Percentiles rank a stretch among this genome's conserved stretches.
Conservation (phyloP, 1,140 invertebrate genomes). For the Yoshiicerus persimilis region DNA sequence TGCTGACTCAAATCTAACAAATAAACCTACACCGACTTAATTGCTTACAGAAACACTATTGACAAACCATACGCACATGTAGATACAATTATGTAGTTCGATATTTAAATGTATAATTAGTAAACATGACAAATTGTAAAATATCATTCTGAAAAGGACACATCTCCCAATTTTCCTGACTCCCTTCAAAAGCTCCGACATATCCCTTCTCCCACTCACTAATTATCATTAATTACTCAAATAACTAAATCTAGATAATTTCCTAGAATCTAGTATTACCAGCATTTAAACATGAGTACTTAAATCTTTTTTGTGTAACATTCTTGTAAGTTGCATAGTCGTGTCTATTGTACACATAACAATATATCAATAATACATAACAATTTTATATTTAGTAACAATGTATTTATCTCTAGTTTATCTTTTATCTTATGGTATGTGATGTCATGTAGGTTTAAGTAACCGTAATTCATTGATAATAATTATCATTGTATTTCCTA, state of each 20-base stretch:
- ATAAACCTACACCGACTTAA: background rate
- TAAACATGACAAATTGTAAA: background rate
- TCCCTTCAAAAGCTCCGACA: background rate
- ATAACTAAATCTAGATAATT: background rate
- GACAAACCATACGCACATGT: background rate
- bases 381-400: background rate
- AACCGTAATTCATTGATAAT: background rate
- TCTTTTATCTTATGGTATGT: background rate
- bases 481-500: background rate
- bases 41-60: background rate
- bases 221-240: background rate
- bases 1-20: background rate
- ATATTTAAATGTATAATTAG: background rate
- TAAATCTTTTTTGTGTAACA: background rate
- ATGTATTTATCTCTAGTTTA: background rate
- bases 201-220: background rate
- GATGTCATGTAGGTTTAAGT: background rate
- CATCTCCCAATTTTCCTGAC: background rate
- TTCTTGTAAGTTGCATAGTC: background rate
- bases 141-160: constrained; percentile 20
- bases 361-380: background rate
- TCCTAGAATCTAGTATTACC: background rate
- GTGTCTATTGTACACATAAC: background rate
- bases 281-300: background rate
- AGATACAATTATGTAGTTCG: background rate